Evolutionary conservation across 2,797 vertebrate species (phyloP).

Genomic region (Lepidocolaptes lacrymiger): DNA sequence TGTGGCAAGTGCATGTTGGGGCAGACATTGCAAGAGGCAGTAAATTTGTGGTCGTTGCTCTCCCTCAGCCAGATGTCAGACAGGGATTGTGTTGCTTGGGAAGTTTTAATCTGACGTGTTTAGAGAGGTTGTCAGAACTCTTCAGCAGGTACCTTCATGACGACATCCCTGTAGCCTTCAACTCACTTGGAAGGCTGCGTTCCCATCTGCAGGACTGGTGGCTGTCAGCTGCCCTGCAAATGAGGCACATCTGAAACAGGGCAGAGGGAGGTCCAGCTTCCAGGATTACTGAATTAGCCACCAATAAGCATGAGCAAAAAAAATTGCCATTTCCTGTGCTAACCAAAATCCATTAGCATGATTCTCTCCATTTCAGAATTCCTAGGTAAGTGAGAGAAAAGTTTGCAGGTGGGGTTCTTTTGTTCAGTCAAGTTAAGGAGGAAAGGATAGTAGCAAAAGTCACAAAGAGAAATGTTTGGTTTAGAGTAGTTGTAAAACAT

Average conservation of each 20-base stretch:
- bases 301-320: neutral
- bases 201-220: neutral
- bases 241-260: neutral
- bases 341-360: neutral
- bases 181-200: neutral
- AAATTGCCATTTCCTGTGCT: neutral
- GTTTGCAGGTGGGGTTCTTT: neutral
- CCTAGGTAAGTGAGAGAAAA: neutral
- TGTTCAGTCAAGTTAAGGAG: neutral
- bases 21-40: neutral
- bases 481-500: neutral
- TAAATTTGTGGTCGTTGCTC: neutral
- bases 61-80: neutral
- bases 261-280: neutral
- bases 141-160: fast-evolving
- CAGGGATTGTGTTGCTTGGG: neutral
- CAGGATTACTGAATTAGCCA: neutral
- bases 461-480: neutral
- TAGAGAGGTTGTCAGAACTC: neutral
- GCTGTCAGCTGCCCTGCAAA: neutral
- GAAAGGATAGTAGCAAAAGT: neutral
- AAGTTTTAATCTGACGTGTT: neutral
- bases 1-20: neutral
- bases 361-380: neutral
- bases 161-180: neutral